Evolutionary conservation across 1,140 invertebrate species (phyloP), one percentile per base, ranked within the genome.

Genomic region (Sesamia nonagrioides): DNA sequence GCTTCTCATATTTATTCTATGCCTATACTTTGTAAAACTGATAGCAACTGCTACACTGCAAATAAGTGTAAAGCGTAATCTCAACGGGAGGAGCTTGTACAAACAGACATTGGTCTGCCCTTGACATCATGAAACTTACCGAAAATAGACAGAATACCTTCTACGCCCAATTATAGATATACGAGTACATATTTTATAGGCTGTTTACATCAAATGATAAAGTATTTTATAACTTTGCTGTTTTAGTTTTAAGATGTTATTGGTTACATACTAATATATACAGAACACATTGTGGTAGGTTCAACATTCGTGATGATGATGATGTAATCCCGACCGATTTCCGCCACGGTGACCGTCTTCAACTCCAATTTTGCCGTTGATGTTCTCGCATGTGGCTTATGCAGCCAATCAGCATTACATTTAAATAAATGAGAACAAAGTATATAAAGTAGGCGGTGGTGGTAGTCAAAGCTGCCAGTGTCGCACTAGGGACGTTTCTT

Each of bases 21-120:
- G 52, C 2, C 17, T 21, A 13, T 17, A 58, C 9, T 21, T 33
- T 50, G 15, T n/a, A 6, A 48, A 5, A 27, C 27, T 27, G 27
- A 27, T 27, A 27, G 3, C 27, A 18, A 48, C 42, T 33, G 18
- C 21, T 33, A 50, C 68, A 52, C 52, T 27, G 68, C 45, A 66
- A 66, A 66, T 21, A 66, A 40, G 37, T 45, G 21, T 21, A 13
- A 18, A 45, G 9, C 9, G 40, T 45, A 48, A 66, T 45, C 37
- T 66, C 6, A 17, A 1, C 15, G 60, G 33, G 33, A 6, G 42
- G 40, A 13, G 74, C 15, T 6, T 52, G 56, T 45, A 54, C n/a
- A 40, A 77, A 63, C 66, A 18, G 76, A 84, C 69, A 75, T 81
- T 73, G 68, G 68, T 73, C 58, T 75, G 58, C 63, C 73, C 61